phyloP scores from a whole-genome alignment of 2,113 vertebrate species.

The Melanerpes aurifrons region DNA sequence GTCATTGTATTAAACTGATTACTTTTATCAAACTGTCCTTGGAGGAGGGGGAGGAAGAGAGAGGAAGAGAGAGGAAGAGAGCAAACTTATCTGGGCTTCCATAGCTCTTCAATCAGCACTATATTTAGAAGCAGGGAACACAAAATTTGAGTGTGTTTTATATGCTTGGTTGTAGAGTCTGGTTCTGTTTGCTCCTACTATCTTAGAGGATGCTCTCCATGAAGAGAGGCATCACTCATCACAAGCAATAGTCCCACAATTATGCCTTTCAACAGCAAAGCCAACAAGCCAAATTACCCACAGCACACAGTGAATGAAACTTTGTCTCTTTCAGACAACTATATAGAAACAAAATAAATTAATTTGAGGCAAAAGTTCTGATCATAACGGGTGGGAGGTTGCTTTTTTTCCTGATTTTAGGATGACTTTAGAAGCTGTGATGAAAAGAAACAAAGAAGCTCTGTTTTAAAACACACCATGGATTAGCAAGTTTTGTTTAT shows the following conservation, averaged over 20 bases:
- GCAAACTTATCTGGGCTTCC: neutral
- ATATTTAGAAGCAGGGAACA: neutral
- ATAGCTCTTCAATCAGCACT: neutral
- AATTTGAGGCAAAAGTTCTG: neutral
- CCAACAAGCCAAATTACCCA: neutral
- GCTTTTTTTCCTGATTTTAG: neutral
- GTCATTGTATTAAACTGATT: slow-evolving; percentile 64
- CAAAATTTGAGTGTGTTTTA: neutral
- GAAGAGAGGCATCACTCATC: neutral
- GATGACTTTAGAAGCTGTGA: neutral
- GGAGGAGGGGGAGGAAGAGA: neutral
- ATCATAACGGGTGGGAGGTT: neutral
- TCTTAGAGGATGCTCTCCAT: neutral
- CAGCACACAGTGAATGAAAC: neutral
- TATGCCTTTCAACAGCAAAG: neutral
- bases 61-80: neutral
- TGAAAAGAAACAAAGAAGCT: neutral
- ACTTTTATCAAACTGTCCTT: slow-evolving; percentile 50
- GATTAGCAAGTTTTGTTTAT: neutral
- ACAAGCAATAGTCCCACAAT: neutral
- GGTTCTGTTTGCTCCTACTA: neutral
- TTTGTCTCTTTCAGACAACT: neutral
- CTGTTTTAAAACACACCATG: neutral
- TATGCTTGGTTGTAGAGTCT: neutral
- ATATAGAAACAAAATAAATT: neutral